Base-by-base conservation (phyloP, 2,113 vertebrate species). In the Heteronetta atricapilla region DNA sequence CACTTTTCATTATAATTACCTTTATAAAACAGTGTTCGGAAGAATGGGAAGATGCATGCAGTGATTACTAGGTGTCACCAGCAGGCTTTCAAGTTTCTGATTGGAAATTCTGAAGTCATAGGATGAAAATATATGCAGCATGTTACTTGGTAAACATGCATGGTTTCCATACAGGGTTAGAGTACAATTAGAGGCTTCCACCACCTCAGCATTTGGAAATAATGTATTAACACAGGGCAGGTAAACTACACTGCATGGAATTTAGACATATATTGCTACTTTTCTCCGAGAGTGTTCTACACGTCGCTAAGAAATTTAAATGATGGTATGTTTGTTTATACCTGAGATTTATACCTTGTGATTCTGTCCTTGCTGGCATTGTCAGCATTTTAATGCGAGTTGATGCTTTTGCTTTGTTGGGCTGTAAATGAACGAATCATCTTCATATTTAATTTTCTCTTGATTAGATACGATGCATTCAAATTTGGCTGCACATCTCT, bases 401-500 rank as follows among this genome's bases (percentile, higher is more conserved):
- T 72, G 38, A n/a, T 89, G 46, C 29, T 83, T 88, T 87, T 59
- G 6, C 34, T 83, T 82, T 55, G 50, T 82, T 11, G 3, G 33
- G 34, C 64, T 83, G 21, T 83, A 89, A 88, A 82, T 44, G n/a
- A 87, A 55, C 58, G 2, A 64, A 69, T 80, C 13, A 11, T 63
- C 36, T 79, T 67, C 33, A 21, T 75, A 19, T 94, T 87, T 80
- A 22, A 68, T 86, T 90, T 91, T 87, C 28, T 98, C 96, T 95
- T 92, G 97, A 88, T 94, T 97, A 99, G 99, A 66, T 96, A 97
- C 4, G 99, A 99, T 96, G 99, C 99, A 89, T 99, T 99, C 94
- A 99, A 98, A 97, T 99, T 99, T 91, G 99, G 99, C 96, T 99
- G 99, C 97, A 98, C 99, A 20, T 99, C 99, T 92, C 98, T 99